Evolutionary conservation across 2,888 invertebrate species (phyloP), one percentile per base, ranked within the genome.

Genomic region (Thera obeliscata): DNA sequence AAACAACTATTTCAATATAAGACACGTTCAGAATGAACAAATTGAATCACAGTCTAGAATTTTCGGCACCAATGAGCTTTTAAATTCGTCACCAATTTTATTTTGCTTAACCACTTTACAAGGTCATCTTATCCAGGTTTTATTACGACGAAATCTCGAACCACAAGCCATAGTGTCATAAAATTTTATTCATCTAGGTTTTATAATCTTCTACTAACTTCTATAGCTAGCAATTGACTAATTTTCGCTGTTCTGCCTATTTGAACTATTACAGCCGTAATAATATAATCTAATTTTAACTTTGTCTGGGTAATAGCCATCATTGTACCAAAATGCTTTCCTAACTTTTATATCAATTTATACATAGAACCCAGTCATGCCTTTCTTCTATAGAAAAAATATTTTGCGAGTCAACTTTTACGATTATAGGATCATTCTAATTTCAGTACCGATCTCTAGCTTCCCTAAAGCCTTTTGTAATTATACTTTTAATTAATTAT

Each of bases 211-310:
- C 84, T 88, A 89, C 83, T 89, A 86, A 86, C 82, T 81, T 86
- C 87, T 92, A 93, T 88, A 87, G 91, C 93, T 93, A 93, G 92
- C 93, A 93, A 93, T 93, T 93, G 93, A 93, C 93, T 93, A 92
- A 88, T 85, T 83, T 80, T 85, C 87, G 87, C 86, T 77, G 82
- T 81, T 84, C 85, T 84, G 89, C 87, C 92, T 91, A 92, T 84
- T 87, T 87, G 82, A 86, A 87, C 91, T 91, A 91, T 87, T 78
- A 81, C 79, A 87, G 91, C 90, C 88, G 89, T 88, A 76, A 80
- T 81, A 83, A 80, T 81, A 83, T 81, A 79, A 75, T 83, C 88
- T 87, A 87, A 85, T 89, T 87, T 88, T 88, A 79, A 83, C 80
- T 22, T 83, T 82, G 77, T 82, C 83, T 82, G 85, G 89, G 88